Percentiles rank a stretch among this genome's conserved stretches.
These are phyloP conservation scores for Neodon shergylaensis DNA, from an alignment of 2,113 vertebrate genomes.

Conservation along the genomic window DNA sequence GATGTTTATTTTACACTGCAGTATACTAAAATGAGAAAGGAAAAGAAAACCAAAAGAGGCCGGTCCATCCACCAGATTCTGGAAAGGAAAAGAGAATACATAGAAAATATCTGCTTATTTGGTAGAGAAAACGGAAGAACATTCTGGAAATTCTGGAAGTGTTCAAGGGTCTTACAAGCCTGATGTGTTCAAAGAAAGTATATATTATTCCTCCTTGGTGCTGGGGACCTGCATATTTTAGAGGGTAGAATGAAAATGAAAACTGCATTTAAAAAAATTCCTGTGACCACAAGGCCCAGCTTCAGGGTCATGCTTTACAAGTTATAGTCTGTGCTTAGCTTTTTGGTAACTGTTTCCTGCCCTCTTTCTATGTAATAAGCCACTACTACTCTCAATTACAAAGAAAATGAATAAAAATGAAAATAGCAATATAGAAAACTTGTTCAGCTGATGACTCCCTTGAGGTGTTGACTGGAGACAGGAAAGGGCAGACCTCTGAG, in stretches of 20 bases:
- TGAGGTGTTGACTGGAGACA: background rate
- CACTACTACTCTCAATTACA: background rate
- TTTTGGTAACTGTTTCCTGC: background rate
- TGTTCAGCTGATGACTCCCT: background rate
- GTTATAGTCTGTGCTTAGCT: background rate
- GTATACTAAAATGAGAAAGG: background rate
- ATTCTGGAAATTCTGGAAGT: slow-evolving; percentile 50
- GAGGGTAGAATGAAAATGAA: background rate
- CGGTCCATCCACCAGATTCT: background rate
- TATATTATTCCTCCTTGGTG: background rate
- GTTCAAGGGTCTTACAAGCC: background rate
- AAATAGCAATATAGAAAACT: background rate
- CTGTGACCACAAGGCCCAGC: background rate
- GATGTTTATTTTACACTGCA: background rate
- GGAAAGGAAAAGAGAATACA: background rate
- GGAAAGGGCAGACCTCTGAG: background rate
- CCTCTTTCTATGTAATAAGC: background rate
- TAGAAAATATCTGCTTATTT: background rate
- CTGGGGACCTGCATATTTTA: background rate
- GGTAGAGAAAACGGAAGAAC: background rate
- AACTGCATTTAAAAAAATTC: background rate
- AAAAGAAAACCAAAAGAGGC: background rate
- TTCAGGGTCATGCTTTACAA: background rate
- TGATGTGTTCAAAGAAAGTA: background rate
- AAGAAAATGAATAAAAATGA: background rate